These are phyloP conservation scores for Acropora tenuis DNA, from an alignment of 64 coral and sea anemone species.

Conservation along the genomic window DNA sequence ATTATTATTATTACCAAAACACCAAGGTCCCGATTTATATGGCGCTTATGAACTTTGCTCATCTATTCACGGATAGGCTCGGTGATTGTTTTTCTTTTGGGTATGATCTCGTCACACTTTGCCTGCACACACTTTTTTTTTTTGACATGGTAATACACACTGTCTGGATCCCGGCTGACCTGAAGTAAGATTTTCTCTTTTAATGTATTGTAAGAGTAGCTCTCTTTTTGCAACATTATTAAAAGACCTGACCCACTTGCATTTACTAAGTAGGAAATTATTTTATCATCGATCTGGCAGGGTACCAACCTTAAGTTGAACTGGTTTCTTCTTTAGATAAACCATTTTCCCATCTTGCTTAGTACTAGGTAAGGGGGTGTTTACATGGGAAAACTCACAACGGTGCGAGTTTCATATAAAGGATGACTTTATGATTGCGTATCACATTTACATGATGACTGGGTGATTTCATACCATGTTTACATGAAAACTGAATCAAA, in stretches of 20 bases:
- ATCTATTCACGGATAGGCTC: background rate
- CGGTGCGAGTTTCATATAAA: too few relatives aligned
- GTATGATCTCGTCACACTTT: background rate
- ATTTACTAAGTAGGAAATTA: too few relatives aligned
- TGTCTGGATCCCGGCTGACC: background rate
- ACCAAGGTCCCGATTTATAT: background rate
- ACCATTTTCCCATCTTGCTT: too few relatives aligned
- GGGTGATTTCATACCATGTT: background rate
- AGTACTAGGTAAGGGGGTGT: too few relatives aligned
- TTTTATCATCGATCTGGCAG: too few relatives aligned
- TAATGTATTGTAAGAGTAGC: background rate
- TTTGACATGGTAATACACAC: slow-evolving; percentile 9
- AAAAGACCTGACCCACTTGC: too few relatives aligned
- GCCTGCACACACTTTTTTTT: background rate
- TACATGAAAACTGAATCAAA: slow-evolving; percentile 21
- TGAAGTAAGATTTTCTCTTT: background rate
- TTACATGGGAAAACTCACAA: too few relatives aligned
- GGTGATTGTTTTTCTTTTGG: background rate
- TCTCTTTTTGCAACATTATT: background rate
- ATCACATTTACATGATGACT: too few relatives aligned
- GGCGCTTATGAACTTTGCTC: background rate
- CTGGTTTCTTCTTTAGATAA: too few relatives aligned
- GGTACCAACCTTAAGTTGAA: too few relatives aligned
- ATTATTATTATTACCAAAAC: background rate
- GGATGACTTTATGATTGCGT: too few relatives aligned